Percentiles rank a stretch among this genome's conserved stretches.
Conservation (phyloP, 2,797 vertebrate species). For the Chaunax sp. region DNA sequence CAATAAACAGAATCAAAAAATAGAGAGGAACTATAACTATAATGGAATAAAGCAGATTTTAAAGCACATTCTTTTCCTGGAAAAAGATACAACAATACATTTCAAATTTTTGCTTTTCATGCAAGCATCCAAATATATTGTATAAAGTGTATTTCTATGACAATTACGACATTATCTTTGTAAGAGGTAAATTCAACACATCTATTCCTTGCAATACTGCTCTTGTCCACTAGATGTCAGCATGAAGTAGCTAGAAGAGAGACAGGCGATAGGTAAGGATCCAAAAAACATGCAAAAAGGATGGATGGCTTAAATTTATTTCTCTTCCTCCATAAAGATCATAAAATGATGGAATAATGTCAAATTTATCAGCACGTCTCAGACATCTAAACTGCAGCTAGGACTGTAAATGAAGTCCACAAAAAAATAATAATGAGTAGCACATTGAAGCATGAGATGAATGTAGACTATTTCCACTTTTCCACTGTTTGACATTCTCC, state of each 20-base stretch:
- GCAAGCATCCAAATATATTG: no score
- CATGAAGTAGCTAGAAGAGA: slow-evolving; percentile 9
- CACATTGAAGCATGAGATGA: background rate
- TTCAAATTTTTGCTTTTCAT: no score
- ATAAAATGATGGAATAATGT: background rate
- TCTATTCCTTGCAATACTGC: background rate
- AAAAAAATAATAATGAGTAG: background rate
- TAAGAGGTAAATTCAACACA: no score
- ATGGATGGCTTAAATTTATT: background rate
- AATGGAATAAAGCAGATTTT: no score
- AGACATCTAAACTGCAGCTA: background rate
- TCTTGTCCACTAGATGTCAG: slow-evolving; percentile 62
- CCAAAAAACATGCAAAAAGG: background rate
- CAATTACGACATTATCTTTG: no score
- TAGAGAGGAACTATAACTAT: no score
- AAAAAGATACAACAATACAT: no score
- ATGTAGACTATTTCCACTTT: background rate
- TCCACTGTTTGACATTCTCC: slow-evolving; percentile 11
- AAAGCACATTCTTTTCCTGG: no score
- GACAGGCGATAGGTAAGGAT: background rate
- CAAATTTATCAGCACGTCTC: background rate
- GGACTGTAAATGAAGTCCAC: background rate
- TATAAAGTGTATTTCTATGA: no score
- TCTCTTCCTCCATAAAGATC: background rate
- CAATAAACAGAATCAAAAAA: no score